Conservation (phyloP, 2,888 invertebrate genomes). For the Eudasyphora cyanicolor region DNA sequence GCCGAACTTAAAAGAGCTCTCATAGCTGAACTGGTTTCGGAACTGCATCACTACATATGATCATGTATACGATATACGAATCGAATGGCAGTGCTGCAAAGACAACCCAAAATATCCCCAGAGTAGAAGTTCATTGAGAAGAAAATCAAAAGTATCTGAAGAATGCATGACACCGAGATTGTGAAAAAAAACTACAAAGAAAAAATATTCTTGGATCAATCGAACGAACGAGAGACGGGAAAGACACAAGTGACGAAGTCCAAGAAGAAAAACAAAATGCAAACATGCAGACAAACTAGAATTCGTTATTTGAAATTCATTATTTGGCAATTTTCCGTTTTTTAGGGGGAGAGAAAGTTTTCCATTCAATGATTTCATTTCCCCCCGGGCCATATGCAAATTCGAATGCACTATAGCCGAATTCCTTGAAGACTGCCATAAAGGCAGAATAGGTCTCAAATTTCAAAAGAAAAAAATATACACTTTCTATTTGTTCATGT, state of each 20-base stretch:
- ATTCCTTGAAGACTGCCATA: not conserved
- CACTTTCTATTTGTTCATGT: not conserved
- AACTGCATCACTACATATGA: too few species aligned
- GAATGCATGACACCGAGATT: not conserved
- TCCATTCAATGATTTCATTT: not conserved
- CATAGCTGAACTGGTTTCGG: too few species aligned
- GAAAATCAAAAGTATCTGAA: conserved; percentile 45
- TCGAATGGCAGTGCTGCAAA: not conserved
- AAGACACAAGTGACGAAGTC: not conserved
- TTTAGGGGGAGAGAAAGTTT: conserved; percentile 7
- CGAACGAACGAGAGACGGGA: not conserved
- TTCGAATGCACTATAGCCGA: not conserved
- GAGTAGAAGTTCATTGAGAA: conserved; percentile 48
- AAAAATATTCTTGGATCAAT: conserved; percentile 7
- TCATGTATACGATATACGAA: conserved; percentile 8
- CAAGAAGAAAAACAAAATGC: not conserved
- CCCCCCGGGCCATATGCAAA: not conserved
- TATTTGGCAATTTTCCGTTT: conserved; percentile 50
- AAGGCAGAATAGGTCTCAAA: not conserved
- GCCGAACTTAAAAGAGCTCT: not conserved
- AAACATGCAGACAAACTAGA: conserved; percentile 21
- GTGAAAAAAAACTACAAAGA: conserved; percentile 1
- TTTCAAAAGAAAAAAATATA: not conserved
- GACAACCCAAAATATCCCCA: conserved; percentile 34
- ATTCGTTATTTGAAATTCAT: conserved; percentile 22